Percentiles rank a stretch among this genome's conserved stretches.
Evolutionary conservation across 35 echinoderm and acorn worm species (phyloP).

Genomic region (Acanthaster planci): DNA sequence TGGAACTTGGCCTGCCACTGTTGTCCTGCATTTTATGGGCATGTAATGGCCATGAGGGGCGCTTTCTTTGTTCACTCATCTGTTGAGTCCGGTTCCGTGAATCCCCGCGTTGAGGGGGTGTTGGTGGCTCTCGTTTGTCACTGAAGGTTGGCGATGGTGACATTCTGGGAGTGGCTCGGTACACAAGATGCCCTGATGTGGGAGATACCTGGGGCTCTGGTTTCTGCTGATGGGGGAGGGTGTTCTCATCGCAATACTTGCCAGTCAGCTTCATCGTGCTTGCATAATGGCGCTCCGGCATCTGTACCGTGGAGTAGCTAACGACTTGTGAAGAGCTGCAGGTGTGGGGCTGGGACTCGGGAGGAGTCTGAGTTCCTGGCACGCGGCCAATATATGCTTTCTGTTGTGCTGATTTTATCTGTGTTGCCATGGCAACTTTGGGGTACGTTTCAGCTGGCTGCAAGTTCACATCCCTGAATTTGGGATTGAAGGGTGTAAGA

Average conservation of each 20-base stretch:
- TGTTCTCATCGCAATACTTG: conserved; percentile 17
- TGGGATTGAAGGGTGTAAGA: conserved; percentile 23
- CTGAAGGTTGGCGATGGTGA: conserved; percentile 2
- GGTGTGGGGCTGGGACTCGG: conserved; percentile 36
- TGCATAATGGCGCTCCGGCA: conserved; percentile 72
- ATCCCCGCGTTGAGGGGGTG: conserved; percentile 50
- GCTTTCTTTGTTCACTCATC: conserved; percentile 60
- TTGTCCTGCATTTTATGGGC: conserved; percentile 20
- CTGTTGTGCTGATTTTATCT: conserved; percentile 50
- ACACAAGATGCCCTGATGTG: background rate
- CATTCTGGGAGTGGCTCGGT: background rate
- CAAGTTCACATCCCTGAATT: conserved; percentile 26
- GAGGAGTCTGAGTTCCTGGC: background rate
- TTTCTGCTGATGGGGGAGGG: background rate
- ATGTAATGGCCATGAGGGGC: conserved; percentile 57
- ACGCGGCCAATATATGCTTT: conserved; percentile 32
- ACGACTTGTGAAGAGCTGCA: conserved; percentile 36
- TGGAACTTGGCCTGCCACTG: conserved; percentile 53
- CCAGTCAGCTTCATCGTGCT: conserved; percentile 27
- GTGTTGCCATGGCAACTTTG: conserved; percentile 55
- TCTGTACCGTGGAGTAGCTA: conserved; percentile 64
- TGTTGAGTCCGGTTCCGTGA: conserved; percentile 52
- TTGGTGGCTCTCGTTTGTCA: conserved; percentile 54
- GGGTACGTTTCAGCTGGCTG: conserved; percentile 67
- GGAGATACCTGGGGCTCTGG: background rate